phyloP scores from a whole-genome alignment of 1,140 invertebrate species.

The Cydia strobilella region DNA sequence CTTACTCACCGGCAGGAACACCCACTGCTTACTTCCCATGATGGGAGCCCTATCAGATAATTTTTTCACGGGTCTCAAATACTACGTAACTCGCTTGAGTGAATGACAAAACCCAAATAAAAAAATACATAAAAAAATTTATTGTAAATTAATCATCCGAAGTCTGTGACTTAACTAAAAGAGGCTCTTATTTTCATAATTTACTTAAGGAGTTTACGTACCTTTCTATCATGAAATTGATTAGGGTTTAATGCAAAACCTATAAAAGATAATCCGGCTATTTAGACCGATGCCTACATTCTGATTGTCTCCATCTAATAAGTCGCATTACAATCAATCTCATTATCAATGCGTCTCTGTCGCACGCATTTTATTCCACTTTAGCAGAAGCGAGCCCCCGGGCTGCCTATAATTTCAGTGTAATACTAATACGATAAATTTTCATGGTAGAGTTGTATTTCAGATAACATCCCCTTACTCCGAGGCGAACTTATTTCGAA shows the following conservation, averaged over 20 bases:
- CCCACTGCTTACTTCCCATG: too few relatives aligned
- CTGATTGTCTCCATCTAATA: not conserved
- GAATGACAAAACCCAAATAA: too few relatives aligned
- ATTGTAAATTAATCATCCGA: too few relatives aligned
- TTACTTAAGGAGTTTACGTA: not conserved
- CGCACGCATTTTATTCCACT: not conserved
- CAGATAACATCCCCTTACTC: conserved; percentile 6
- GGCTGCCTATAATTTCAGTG: not conserved
- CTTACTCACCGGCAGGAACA: too few relatives aligned
- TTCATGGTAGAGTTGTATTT: not conserved
- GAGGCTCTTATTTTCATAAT: not conserved
- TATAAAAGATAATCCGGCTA: conserved; percentile 26
- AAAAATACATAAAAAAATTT: too few relatives aligned
- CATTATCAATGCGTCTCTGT: not conserved
- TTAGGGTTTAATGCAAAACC: conserved; percentile 18
- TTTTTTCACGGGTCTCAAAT: too few relatives aligned
- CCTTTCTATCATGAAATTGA: not conserved
- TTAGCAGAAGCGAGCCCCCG: not conserved
- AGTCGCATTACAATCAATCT: not conserved
- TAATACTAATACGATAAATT: not conserved
- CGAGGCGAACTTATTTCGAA: conserved; percentile 40
- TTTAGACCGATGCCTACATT: conserved; percentile 1
- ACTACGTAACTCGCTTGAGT: too few relatives aligned
- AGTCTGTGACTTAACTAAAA: too few relatives aligned
- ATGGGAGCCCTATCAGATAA: too few relatives aligned